Evolutionary conservation across 2,113 vertebrate genomes (phyloP), one percentile per base, ranked within the genome.

Genomic region (Sinosuthora webbiana): DNA sequence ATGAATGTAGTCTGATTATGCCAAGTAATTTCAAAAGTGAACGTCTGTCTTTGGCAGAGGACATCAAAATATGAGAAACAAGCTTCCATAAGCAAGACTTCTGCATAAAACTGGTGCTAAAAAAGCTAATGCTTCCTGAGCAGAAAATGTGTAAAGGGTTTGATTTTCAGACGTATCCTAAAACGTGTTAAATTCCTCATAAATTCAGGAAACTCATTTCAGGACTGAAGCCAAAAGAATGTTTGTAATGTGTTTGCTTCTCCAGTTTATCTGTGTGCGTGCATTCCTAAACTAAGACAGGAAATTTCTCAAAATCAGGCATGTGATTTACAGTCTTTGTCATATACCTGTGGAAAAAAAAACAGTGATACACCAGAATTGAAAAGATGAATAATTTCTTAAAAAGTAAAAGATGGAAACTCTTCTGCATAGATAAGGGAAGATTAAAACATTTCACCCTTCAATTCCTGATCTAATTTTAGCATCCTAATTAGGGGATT

Each of bases 401-500:
- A n/a, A 89, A 79, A 94, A 67, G 27, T 53, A 87, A 60, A 87
- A 63, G 9, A 39, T 82, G 14, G 62, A 82, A 89, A 78, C 5
- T 49, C 11, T 67, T 86, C 79, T 76, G 22, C 55, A 39, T 50
- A 42, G 20, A 31, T 73, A 87, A 79, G 13, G 62, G 41, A 78
- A 83, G 42, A 85, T 83, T 53, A 91, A 93, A 95, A 10, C 39
- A 47, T 93, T 90, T 92, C 42, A 88, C 33, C 35, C 18, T 52
- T 94, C 69, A 78, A n/a, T 74, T 91, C 45, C 41, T 62, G 23
- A 87, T 90, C 24, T 67, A 88, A 86, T 90, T 94, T 90, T 88
- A 85, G 23, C 78, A 93, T 85, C 55, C 63, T 90, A 91, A 85
- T 90, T 88, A 94, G 55, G 83, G 13, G 55, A 80, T 88, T 94